Conservation (phyloP, 2,888 invertebrate genomes). For the Cataglyphis livida region DNA sequence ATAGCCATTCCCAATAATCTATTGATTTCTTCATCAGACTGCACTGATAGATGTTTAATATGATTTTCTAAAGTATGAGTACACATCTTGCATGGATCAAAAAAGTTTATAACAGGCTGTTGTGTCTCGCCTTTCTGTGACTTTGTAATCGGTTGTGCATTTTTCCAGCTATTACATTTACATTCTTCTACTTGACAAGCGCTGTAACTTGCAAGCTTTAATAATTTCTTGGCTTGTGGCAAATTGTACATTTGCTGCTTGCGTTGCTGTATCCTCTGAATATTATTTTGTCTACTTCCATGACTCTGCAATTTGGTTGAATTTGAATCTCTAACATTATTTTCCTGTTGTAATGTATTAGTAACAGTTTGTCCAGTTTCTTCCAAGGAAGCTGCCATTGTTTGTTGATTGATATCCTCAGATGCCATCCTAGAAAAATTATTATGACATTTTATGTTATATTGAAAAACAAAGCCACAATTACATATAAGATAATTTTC, state of each 20-base stretch:
- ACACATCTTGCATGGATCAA: constrained; percentile 95
- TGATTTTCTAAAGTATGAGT: constrained; percentile 93
- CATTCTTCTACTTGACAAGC: constrained; percentile 93
- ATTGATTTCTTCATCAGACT: constrained; percentile 93
- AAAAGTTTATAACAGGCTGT: constrained; percentile 89
- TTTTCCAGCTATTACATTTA: constrained; percentile 97
- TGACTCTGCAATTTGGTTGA: constrained; percentile 84
- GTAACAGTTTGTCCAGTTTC: constrained; percentile 78
- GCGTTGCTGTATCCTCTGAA: constrained; percentile 94
- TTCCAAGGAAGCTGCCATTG: constrained; percentile 63
- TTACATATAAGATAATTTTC: neutral
- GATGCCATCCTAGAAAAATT: constrained; percentile 60
- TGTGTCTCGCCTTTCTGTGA: constrained; percentile 87
- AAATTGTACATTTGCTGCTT: constrained; percentile 93
- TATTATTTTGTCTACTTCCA: constrained; percentile 91
- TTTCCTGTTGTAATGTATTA: constrained; percentile 77
- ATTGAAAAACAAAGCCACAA: neutral
- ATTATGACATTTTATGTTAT: neutral
- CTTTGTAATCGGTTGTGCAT: constrained; percentile 88
- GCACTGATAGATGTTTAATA: constrained; percentile 92
- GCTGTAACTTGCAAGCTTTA: constrained; percentile 94
- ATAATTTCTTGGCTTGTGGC: constrained; percentile 92
- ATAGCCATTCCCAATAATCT: constrained; percentile 95
- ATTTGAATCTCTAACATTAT: constrained; percentile 68
- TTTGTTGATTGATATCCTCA: constrained; percentile 63